Base-by-base conservation (phyloP, 1,140 invertebrate genomes). In the Gonioctena quinquepunctata region DNA sequence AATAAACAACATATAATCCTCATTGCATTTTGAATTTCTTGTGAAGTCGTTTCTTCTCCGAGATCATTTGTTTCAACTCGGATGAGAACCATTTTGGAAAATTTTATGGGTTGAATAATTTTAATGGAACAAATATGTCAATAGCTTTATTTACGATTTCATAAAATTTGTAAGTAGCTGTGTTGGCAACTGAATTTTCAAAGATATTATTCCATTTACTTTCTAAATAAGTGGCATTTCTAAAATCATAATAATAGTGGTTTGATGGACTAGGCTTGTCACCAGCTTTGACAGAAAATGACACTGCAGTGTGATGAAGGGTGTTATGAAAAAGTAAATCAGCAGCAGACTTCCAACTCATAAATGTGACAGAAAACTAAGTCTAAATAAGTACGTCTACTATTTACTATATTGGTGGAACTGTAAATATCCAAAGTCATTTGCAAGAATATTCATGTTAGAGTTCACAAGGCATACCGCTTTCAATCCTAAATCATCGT, bases 101-200 rank as follows among this genome's bases (percentile, higher is more conserved):
- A 22, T 48, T 63, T 48, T 18, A 54, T 69, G 26, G 25, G 7
- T 61, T 54, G 18, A 13, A 54, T 54, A 54, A 54, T 54, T 54
- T 54, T 54, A 54, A 19, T 54, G 59, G 26, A 42, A 63, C 61
- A 63, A 59, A 27, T 59, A 59, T 25, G 23, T 59, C 23, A 18
- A 59, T 59, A 13, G 56, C 56, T 25, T 59, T 59, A 1, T 59
- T 11, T 59, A 59, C 25, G 11, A 27, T 25, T 26, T 59, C 56
- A 59, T 59, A 21, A 54, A 54, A 54, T 54, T 13, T 52, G 50
- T 18, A 21, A 52, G 50, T 52, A 52, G 50, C 50, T 52, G 50
- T 16, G 16, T 52, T 52, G 50, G 16, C 50, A 52, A 2, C 0
- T 16, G 16, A 52, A 52, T 52, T 52, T 21, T 52, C 50, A 21